Conservation (phyloP, 2,797 vertebrate genomes). For the Hippocampus kuda region DNA sequence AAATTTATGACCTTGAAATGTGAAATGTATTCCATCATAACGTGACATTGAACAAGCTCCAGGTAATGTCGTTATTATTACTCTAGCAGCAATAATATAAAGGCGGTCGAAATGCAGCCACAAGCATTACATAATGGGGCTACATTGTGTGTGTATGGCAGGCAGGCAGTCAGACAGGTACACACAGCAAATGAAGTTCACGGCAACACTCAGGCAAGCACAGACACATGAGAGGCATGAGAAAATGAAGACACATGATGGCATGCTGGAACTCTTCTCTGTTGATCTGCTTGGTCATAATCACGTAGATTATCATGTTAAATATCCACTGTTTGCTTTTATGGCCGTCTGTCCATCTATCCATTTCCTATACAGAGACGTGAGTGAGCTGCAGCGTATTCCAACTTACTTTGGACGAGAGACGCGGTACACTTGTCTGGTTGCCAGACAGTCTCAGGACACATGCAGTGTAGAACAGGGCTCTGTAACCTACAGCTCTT, state of each 20-base stretch:
- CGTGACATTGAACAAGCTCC: background rate
- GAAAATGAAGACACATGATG: background rate
- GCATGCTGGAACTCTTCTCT: background rate
- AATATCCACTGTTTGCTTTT: background rate
- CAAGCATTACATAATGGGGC: background rate
- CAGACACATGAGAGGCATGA: slow-evolving; percentile 6
- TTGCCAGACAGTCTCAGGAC: too few species aligned
- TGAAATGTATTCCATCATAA: too few species aligned
- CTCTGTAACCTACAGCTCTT: too few species aligned
- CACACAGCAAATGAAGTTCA: background rate
- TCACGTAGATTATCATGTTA: background rate
- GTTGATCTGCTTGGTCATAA: background rate
- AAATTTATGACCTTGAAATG: too few species aligned
- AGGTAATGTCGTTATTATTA: background rate
- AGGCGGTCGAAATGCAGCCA: background rate
- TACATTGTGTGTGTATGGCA: background rate
- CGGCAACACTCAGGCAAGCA: slow-evolving; percentile 4
- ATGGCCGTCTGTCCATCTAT: background rate
- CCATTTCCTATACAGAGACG: background rate
- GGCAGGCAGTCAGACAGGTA: background rate
- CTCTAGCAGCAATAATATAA: background rate
- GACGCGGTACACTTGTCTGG: too few species aligned
- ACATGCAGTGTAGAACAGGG: too few species aligned
- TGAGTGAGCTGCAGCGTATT: background rate
- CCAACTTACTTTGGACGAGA: background rate